Base-by-base conservation (phyloP, 1,140 invertebrate species). In the Zophobas morio region DNA sequence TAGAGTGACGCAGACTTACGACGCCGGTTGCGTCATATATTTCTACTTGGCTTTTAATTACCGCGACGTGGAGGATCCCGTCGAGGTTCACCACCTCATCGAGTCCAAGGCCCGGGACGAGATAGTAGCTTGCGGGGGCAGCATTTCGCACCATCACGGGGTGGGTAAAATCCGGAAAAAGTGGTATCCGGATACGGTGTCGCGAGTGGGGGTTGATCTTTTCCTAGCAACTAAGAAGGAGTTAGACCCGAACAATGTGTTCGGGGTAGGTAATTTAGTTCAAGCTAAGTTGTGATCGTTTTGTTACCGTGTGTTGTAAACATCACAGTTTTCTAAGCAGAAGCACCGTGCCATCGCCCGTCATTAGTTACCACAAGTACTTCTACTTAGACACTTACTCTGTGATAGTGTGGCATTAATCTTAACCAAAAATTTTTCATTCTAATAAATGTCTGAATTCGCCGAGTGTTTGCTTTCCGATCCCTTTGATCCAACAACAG, bases 21-120 rank as follows among this genome's bases (percentile, higher is more conserved):
- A 99, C 86, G 93, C 94, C 1, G 98, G 98, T 0, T 98, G 97
- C 81, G 99, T 97, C 86, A 93, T 99, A 70, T 99, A 99, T 86
- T 99, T 99, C 87, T 99, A 99, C 86, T 97, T 99, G 89, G 98
- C 91, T 0, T 98, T 98, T 86, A 97, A 95, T 84, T 94, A 93
- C 84, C 83, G 85, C 2, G 88, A 90, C 4, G 86, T 94, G 8
- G 83, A 87, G 8, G 90, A 97, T 86, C 95, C 96, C 0, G 91
- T 98, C 1, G 86, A 90, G n/a, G 87, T 93, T 0, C 98, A 97
- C 87, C 95, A 98, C 82, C 86, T 92, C 49, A 92, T 97, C 36
- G 94, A 98, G 88, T 89, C 91, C 33, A 90, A 90, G 60, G 98
- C 97, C 0, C 88, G 98, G 49, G 93, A 98, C 80, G 97, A 99